phyloP scores from a whole-genome alignment of 2,888 invertebrate species.

The Patella caerulea region DNA sequence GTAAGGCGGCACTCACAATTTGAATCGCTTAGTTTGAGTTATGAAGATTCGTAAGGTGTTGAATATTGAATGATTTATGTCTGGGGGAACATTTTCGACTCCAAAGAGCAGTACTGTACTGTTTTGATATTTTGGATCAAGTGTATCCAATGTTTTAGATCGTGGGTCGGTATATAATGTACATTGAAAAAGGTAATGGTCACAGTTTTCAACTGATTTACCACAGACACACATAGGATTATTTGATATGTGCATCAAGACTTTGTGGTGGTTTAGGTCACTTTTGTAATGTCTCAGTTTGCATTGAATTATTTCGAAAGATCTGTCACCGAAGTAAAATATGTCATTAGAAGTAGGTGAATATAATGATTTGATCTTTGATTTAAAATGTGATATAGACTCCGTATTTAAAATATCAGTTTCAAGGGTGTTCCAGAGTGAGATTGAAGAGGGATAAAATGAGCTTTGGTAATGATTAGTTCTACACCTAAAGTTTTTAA shows the following conservation, averaged over 20 bases:
- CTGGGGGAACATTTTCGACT: not conserved
- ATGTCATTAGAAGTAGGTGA: no score
- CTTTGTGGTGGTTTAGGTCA: not conserved
- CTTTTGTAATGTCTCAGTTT: not conserved
- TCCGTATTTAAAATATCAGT: no score
- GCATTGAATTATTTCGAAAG: not conserved
- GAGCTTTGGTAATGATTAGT: not conserved
- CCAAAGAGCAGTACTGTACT: no score
- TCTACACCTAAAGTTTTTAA: not conserved
- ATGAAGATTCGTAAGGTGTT: not conserved
- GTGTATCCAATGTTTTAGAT: not conserved
- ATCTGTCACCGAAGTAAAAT: no score
- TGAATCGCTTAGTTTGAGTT: no score
- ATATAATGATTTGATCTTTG: not conserved
- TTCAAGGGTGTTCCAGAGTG: not conserved
- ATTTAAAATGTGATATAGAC: not conserved
- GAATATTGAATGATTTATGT: not conserved
- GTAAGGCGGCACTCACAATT: no score
- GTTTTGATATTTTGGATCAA: not conserved
- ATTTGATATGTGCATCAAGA: not conserved
- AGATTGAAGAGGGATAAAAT: not conserved
- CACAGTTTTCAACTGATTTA: not conserved
- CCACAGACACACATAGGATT: slow-evolving; percentile 5
- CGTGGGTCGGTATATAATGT: not conserved
- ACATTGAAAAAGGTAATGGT: not conserved